Evolutionary conservation across 2,797 vertebrate species (phyloP).

Genomic region (Hypotaenidia philippensis): DNA sequence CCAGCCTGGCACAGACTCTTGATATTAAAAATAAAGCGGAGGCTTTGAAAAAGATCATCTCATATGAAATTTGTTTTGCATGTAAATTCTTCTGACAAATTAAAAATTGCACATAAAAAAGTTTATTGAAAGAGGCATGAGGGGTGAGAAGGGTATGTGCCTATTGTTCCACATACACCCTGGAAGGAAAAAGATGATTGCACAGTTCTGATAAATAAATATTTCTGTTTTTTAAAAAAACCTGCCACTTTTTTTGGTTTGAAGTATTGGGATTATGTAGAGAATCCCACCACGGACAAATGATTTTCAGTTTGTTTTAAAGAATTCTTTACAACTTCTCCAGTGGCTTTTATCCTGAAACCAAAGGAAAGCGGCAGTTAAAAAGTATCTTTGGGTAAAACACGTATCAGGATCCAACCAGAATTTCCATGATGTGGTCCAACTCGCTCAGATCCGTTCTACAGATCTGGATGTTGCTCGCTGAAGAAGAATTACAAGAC

Average conservation of each 20-base stretch:
- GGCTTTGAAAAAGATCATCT: slow-evolving; percentile 70
- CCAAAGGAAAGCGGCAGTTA: slow-evolving; percentile 57
- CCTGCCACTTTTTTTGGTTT: slow-evolving; percentile 64
- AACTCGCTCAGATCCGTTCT: slow-evolving; percentile 87
- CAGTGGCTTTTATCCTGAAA: slow-evolving; percentile 68
- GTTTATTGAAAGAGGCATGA: slow-evolving; percentile 70
- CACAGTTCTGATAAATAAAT: slow-evolving; percentile 78
- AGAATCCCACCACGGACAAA: not conserved
- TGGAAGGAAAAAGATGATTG: slow-evolving; percentile 75
- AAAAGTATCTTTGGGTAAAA: slow-evolving; percentile 74
- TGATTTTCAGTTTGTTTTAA: slow-evolving; percentile 30
- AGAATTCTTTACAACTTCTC: slow-evolving; percentile 50
- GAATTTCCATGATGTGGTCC: slow-evolving; percentile 92
- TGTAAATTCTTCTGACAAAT: slow-evolving; percentile 76
- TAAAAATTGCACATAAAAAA: slow-evolving; percentile 79
- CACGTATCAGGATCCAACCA: slow-evolving; percentile 86
- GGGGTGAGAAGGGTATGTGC: slow-evolving; percentile 45
- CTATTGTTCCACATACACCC: slow-evolving; percentile 53
- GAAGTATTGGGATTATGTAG: slow-evolving; percentile 41
- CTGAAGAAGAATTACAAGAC: slow-evolving; percentile 76
- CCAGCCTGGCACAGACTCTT: slow-evolving; percentile 50
- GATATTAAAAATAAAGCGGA: slow-evolving; percentile 78
- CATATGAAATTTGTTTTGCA: slow-evolving; percentile 70
- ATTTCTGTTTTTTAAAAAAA: slow-evolving; percentile 9
- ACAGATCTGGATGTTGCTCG: slow-evolving; percentile 83